Evolutionary conservation across 2,888 invertebrate species (phyloP), one percentile per base, ranked within the genome.

Genomic region (Argyresthia albistria): DNA sequence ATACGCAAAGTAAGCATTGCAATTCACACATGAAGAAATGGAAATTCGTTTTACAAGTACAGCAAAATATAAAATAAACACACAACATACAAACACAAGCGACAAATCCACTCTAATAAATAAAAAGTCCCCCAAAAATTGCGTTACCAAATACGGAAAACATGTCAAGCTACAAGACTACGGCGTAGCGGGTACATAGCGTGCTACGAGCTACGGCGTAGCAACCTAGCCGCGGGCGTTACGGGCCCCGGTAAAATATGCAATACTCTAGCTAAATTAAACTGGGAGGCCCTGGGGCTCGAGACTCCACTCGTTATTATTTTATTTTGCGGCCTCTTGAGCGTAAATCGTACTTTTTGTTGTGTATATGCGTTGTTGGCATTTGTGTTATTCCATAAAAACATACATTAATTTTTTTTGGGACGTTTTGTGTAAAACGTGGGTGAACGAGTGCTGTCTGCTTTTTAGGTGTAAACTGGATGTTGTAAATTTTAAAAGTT

Each of bases 281-380:
- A 74, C 68, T 66, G 67, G 63, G 64, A 62, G 64, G 70, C 73
- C 79, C 69, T 63, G 61, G 67, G 83, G 80, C 77, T 67, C 60
- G 63, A 75, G 79, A 72, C 78, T 76, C 25, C 77, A 80, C 73
- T 67, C 70, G 73, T 76, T 70, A 78, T 80, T 84, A 84, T 84
- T 84, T 84, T 82, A 83, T 87, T 84, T 81, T 77, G 70, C 78
- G 77, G 78, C 76, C 81, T 80, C 80, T 84, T 84, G 74, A 80
- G 73, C 80, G 65, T 67, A 67, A 74, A 75, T 70, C 70, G 70
- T 69, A 65, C 65, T 69, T 56, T 65, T 62, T 56, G 51, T 54
- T 53, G 11, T 54, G 25, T 25, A 25, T 25, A 25, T 25, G 39
- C 10, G 25, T 35, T 53, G 49, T 49, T 49, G 12, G 36, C 12